Conservation (phyloP, 2,797 vertebrate genomes). For the Lates japonicus region DNA sequence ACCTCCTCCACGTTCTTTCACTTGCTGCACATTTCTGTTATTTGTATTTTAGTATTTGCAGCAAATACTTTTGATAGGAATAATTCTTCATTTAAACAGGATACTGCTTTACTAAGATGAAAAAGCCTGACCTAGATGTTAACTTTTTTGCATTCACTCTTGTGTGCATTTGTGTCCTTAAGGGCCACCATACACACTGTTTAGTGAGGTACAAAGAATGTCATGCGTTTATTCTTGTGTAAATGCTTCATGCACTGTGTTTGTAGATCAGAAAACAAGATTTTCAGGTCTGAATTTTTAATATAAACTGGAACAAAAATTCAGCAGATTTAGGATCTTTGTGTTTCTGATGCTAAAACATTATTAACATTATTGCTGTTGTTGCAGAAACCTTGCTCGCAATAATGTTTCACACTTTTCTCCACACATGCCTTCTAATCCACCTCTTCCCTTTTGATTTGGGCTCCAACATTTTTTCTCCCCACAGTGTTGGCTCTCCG, state of each 20-base stretch:
- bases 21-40: not conserved
- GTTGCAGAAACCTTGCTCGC: constrained; percentile 48
- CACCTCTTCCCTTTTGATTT: constrained; percentile 74
- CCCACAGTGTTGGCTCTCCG: constrained; percentile 87
- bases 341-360: constrained; percentile 54
- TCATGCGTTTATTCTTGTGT: constrained; percentile 7
- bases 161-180: constrained; percentile 23
- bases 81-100: not conserved
- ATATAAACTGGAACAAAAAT: constrained; percentile 14
- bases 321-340: constrained; percentile 14
- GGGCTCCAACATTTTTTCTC: constrained; percentile 82
- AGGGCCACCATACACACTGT: constrained; percentile 5
- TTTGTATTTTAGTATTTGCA: not conserved
- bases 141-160: not conserved
- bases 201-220: not conserved
- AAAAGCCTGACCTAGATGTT: not conserved
- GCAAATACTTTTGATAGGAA: not conserved
- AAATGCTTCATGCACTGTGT: constrained; percentile 12
- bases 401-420: constrained; percentile 73
- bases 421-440: constrained; percentile 75
- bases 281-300: constrained; percentile 29
- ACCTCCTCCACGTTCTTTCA: not conserved
- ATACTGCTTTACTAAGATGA: not conserved
- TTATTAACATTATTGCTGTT: constrained; percentile 72
- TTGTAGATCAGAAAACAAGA: constrained; percentile 33